Conservation (phyloP, 2,797 vertebrate genomes). For the Cirrhinus molitorella region DNA sequence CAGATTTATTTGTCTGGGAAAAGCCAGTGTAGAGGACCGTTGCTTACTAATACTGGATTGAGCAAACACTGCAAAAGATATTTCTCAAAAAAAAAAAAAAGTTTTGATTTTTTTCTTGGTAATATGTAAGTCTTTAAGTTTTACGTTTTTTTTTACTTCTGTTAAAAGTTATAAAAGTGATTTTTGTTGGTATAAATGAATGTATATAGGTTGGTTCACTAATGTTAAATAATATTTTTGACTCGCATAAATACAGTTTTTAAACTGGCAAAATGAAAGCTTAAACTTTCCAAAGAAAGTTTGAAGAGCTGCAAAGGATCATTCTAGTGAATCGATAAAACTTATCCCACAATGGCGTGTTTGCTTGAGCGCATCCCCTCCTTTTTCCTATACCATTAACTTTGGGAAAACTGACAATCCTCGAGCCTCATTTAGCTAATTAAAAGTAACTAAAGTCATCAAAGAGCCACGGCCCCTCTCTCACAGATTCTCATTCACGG, state of each 20-base stretch:
- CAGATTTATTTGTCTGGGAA: conserved; percentile 98
- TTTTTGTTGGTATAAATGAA: background rate
- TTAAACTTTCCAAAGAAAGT: background rate
- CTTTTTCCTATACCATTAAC: conserved; percentile 71
- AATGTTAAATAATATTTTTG: no score
- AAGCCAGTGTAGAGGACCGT: conserved; percentile 77
- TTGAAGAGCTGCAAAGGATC: background rate
- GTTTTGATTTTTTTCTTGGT: background rate
- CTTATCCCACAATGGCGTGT: conserved; percentile 50
- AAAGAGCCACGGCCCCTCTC: conserved; percentile 88
- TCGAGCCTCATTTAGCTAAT: conserved; percentile 94
- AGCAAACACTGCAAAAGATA: background rate
- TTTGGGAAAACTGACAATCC: conserved; percentile 70
- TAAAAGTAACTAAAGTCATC: conserved; percentile 97
- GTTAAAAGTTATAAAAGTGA: background rate
- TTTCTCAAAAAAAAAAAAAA: no score
- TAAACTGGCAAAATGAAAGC: background rate
- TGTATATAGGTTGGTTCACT: background rate
- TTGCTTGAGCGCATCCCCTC: conserved; percentile 63
- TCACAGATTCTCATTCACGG: conserved; percentile 96
- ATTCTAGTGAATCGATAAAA: conserved; percentile 49
- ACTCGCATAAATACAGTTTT: no score
- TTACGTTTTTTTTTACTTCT: no score
- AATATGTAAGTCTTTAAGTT: no score
- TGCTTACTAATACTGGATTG: conserved; percentile 40